Conservation (phyloP, 2,888 invertebrate species). For the Coenonympha glycerion region DNA sequence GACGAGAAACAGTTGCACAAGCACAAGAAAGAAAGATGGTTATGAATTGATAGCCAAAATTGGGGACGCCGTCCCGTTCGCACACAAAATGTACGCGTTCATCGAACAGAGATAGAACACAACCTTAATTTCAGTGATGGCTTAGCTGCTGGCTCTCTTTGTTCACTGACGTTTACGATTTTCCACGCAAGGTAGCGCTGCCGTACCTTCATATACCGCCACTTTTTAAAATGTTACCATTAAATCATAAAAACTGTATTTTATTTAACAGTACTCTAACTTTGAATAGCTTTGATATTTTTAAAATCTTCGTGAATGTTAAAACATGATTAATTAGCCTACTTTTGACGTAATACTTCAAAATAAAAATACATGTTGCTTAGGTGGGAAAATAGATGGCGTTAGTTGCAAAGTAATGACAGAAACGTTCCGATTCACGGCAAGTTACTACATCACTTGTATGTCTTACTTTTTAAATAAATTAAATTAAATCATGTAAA, state of each 20-base stretch:
- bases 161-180: slow-evolving; percentile 52
- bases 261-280: neutral
- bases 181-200: slow-evolving; percentile 51
- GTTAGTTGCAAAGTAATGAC: neutral
- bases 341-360: neutral
- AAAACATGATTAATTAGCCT: neutral
- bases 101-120: slow-evolving; percentile 63
- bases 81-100: slow-evolving; percentile 34
- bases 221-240: slow-evolving; percentile 26
- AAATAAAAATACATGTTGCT: neutral
- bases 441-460: neutral
- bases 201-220: slow-evolving; percentile 29
- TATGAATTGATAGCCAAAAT: slow-evolving; percentile 67
- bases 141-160: slow-evolving; percentile 70
- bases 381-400: slow-evolving; percentile 16
- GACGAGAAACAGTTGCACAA: slow-evolving; percentile 76
- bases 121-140: slow-evolving; percentile 68
- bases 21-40: slow-evolving; percentile 76
- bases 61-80: slow-evolving; percentile 56
- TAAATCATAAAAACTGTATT: neutral
- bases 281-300: neutral
- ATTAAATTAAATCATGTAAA: no score
- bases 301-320: neutral
- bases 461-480: no score
- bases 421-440: slow-evolving; percentile 12